A percentile compares a stretch with the other conserved stretches of the same genome.
These are phyloP conservation scores for Mimumesa dahlbomi DNA, from an alignment of 2,888 invertebrate genomes.

Conservation along the genomic window DNA sequence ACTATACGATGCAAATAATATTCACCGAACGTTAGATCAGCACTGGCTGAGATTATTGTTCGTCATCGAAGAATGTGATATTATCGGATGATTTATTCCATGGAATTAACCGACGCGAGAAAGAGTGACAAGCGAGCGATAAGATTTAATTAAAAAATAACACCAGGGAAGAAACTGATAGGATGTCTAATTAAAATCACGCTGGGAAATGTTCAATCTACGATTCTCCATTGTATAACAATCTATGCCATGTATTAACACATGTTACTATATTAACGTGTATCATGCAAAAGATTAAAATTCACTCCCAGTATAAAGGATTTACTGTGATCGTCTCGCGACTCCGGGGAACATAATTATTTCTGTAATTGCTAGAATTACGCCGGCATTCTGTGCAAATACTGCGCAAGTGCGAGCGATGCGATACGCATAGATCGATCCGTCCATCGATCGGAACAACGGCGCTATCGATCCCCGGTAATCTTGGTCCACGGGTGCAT, in stretches of 20 bases:
- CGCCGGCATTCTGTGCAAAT: constrained; percentile 37
- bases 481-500: constrained; percentile 77
- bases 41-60: neutral
- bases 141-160: constrained; percentile 1
- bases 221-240: constrained; percentile 6
- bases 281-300: no score
- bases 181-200: constrained; percentile 7
- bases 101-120: constrained; percentile 1
- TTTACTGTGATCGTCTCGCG: no score
- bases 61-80: constrained; percentile 9
- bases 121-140: constrained; percentile 7
- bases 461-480: constrained; percentile 69
- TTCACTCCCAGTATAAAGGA: no score
- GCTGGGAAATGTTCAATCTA: constrained; percentile 12
- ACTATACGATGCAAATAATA: constrained; percentile 11
- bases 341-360: constrained; percentile 16
- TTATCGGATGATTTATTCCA: constrained; percentile 1
- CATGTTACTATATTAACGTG: no score
- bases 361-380: constrained; percentile 26
- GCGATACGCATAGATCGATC: constrained; percentile 34
- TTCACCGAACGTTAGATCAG: neutral
- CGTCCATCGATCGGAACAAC: constrained; percentile 57
- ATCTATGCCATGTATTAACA: no score
- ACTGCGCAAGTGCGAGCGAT: constrained; percentile 29
- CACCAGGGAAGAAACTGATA: neutral